Conservation (phyloP, 2,113 vertebrate species). For the Chaetodon auriga region DNA sequence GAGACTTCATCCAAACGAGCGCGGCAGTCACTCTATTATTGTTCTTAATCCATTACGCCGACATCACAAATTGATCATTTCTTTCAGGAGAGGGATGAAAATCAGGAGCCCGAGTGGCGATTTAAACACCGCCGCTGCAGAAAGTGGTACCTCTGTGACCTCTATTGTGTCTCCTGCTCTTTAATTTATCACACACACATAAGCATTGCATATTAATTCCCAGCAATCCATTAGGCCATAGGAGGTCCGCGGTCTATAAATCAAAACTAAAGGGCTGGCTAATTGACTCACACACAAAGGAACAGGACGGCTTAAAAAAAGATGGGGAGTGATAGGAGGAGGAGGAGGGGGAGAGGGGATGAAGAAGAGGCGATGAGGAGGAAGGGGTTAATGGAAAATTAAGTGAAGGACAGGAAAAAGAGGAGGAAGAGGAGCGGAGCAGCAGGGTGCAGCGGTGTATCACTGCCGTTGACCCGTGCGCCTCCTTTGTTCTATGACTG, state of each 20-base stretch:
- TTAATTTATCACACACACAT: slow-evolving; percentile 73
- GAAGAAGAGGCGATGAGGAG: slow-evolving; percentile 17
- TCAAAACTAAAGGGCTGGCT: slow-evolving; percentile 73
- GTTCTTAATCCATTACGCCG: slow-evolving; percentile 53
- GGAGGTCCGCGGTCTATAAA: slow-evolving; percentile 72
- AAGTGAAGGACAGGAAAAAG: slow-evolving; percentile 31
- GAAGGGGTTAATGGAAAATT: slow-evolving; percentile 50
- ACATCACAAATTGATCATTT: slow-evolving; percentile 50
- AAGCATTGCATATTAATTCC: slow-evolving; percentile 78
- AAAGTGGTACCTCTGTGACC: slow-evolving; percentile 63
- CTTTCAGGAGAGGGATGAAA: slow-evolving; percentile 16
- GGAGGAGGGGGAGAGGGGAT: neutral
- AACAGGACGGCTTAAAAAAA: slow-evolving; percentile 18
- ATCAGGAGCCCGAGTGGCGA: neutral
- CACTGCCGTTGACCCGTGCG: slow-evolving; percentile 42
- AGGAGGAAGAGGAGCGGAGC: slow-evolving; percentile 20
- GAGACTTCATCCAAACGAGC: slow-evolving; percentile 35
- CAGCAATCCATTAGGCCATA: slow-evolving; percentile 71
- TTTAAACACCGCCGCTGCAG: slow-evolving; percentile 36
- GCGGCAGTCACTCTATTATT: slow-evolving; percentile 45
- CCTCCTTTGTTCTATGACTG: slow-evolving; percentile 76
- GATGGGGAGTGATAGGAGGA: slow-evolving; percentile 12
- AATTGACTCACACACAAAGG: slow-evolving; percentile 73
- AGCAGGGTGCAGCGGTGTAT: slow-evolving; percentile 5
- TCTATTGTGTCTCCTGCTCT: slow-evolving; percentile 68